Evolutionary conservation across 2,797 vertebrate species (phyloP), one percentile per base, ranked within the genome.

Genomic region (Anguilla obscura): DNA sequence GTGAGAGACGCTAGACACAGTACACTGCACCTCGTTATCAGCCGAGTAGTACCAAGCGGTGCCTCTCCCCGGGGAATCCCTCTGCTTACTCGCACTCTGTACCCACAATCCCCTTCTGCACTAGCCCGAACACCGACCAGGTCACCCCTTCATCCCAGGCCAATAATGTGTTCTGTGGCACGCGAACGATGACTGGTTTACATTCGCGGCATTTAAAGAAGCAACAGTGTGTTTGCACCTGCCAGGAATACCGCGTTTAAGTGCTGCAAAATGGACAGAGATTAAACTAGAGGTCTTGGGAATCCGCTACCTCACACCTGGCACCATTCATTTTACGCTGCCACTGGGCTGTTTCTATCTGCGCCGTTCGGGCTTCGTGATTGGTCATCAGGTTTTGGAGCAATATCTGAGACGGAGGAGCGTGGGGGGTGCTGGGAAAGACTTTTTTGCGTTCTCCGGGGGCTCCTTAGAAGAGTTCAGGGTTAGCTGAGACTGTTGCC

Each of bases 11-110:
- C 45, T 8, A 45, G 21, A 82, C 45, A 50, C 24, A 50, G 79
- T 48, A 82, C 79, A 50, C 79, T 10, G 79, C 79, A 24, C 79
- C 79, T n/a, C 45, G 18, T 50, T 82, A 82, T 82, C 79, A 82
- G 40, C 45, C 21, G 45, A 6, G 7, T 24, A n/a, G 79, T 82
- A 82, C 79, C 79, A 82, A 82, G 79, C 79, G 18, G 40, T 79
- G 45, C 40, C 79, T 24, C 79, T 82, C 79, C 45, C 79, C 79
- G 21, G 79, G 74, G 21, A 82, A 48, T 18, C 21, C 79, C 79
- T 7, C 79, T n/a, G 2, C 71, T 6, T 2, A 33, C 30, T 12
- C 33, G 18, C 71, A 12, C 33, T 40, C 9, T 76, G 12, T 40
- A 36, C 21, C 33, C 71, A 76, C 71, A 36, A 2, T 7, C 71